A percentile compares a stretch with the other conserved stretches of the same genome.
These are phyloP conservation scores for Pimpla rufipes DNA, from an alignment of 2,888 invertebrate genomes.

Conservation along the genomic window DNA sequence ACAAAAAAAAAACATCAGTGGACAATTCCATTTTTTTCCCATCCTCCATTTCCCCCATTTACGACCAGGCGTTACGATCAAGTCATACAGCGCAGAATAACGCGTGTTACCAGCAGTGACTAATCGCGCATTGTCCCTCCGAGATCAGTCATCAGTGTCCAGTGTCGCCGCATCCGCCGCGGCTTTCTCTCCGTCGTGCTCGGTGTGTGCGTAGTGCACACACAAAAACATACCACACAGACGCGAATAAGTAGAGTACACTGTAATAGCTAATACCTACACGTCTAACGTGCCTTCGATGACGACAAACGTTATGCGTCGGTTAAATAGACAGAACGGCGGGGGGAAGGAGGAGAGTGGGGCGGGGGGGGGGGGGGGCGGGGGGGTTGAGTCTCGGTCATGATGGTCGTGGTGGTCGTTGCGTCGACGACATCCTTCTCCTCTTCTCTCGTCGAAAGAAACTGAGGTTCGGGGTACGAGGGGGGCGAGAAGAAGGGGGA, in stretches of 20 bases:
- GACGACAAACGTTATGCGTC: constrained; percentile 46
- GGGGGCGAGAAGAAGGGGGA: no score
- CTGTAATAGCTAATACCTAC: constrained; percentile 29
- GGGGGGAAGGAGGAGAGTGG: no score
- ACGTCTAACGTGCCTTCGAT: constrained; percentile 25
- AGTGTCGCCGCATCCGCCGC: constrained; percentile 76
- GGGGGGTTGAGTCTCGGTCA: constrained; percentile 33
- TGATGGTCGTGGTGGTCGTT: constrained; percentile 10
- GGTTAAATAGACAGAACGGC: constrained; percentile 52
- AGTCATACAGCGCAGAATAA: constrained; percentile 2
- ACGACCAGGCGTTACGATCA: neutral
- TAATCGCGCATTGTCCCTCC: constrained; percentile 28
- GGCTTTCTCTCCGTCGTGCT: constrained; percentile 74
- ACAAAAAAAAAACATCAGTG: no score
- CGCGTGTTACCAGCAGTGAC: neutral
- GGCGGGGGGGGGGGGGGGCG: no score
- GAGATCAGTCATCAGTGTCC: constrained; percentile 44
- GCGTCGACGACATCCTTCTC: constrained; percentile 48
- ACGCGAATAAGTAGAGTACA: neutral
- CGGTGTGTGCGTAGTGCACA: neutral
- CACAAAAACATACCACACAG: neutral
- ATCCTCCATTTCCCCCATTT: neutral
- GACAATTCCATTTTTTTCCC: neutral
- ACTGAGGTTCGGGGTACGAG: constrained; percentile 12
- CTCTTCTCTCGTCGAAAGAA: constrained; percentile 17